Percentiles rank a stretch among this genome's conserved stretches.
These are phyloP conservation scores for Biston stratarius DNA, from an alignment of 2,888 invertebrate species.

Conservation along the genomic window DNA sequence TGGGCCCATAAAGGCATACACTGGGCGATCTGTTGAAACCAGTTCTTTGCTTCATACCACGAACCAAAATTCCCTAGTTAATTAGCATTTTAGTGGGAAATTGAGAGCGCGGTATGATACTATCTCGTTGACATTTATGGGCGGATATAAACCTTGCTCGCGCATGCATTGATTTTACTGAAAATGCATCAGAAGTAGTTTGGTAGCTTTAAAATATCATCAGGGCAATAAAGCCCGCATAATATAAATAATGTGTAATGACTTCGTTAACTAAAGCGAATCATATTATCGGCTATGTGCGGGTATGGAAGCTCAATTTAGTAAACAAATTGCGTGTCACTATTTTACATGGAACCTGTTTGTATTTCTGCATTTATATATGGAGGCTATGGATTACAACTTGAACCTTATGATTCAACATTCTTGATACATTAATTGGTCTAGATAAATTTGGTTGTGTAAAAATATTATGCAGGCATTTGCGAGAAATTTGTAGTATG, in stretches of 20 bases:
- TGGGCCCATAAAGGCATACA: not conserved
- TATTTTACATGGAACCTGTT: no score
- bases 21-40: not conserved
- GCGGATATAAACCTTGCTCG: not conserved
- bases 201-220: conserved; percentile 21
- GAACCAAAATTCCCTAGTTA: conserved; percentile 18
- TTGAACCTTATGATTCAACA: no score
- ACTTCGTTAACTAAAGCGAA: conserved; percentile 1
- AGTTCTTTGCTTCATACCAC: not conserved
- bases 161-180: conserved; percentile 8
- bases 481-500: no score
- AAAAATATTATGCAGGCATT: no score
- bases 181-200: conserved; percentile 29
- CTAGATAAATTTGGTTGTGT: no score
- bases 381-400: no score
- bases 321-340: no score
- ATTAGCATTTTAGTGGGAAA: conserved; percentile 25
- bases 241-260: conserved; percentile 23
- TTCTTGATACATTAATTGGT: no score
- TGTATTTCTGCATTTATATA: no score
- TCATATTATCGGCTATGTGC: not conserved
- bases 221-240: conserved; percentile 20
- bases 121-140: conserved; percentile 31
- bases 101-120: conserved; percentile 20
- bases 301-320: not conserved